These are phyloP conservation scores for Apotomis turbidana DNA, from an alignment of 2,888 invertebrate species.

Conservation along the genomic window DNA sequence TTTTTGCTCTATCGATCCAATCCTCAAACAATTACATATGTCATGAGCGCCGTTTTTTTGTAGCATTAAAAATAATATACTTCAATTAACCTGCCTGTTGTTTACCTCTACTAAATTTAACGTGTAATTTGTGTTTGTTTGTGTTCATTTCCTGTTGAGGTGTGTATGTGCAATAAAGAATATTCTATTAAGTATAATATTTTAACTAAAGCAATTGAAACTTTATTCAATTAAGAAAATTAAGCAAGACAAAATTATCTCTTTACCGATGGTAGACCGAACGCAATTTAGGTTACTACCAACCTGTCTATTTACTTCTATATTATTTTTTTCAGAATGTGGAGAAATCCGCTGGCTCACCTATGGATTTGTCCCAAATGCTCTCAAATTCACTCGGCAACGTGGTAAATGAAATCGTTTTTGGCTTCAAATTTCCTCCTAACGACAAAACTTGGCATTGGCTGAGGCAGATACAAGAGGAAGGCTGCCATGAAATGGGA, in stretches of 20 bases:
- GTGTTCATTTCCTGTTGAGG: too few species aligned
- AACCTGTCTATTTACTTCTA: too few species aligned
- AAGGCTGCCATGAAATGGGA: conserved; percentile 92
- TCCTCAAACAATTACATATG: conserved; percentile 1
- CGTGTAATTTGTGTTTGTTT: too few species aligned
- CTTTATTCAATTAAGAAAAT: neutral
- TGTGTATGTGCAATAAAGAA: too few species aligned
- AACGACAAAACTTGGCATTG: conserved; percentile 90
- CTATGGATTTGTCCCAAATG: conserved; percentile 80
- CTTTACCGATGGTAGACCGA: too few species aligned
- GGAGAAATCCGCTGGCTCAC: conserved; percentile 55
- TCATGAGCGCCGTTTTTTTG: conserved; percentile 6
- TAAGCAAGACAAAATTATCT: too few species aligned
- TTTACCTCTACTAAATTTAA: too few species aligned
- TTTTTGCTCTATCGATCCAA: conserved; percentile 15
- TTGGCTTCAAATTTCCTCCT: conserved; percentile 88
- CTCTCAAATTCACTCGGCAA: conserved; percentile 90
- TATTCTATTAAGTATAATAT: too few species aligned
- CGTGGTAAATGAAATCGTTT: conserved; percentile 89
- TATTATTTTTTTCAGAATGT: conserved; percentile 59
- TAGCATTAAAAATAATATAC: neutral
- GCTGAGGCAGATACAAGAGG: conserved; percentile 90
- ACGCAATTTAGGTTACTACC: too few species aligned
- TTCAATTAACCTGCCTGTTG: too few species aligned
- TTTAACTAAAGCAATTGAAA: neutral